A percentile compares a stretch with the other conserved stretches of the same genome.
Evolutionary conservation across 2,797 vertebrate genomes (phyloP).

Genomic region (Danio choprae): DNA sequence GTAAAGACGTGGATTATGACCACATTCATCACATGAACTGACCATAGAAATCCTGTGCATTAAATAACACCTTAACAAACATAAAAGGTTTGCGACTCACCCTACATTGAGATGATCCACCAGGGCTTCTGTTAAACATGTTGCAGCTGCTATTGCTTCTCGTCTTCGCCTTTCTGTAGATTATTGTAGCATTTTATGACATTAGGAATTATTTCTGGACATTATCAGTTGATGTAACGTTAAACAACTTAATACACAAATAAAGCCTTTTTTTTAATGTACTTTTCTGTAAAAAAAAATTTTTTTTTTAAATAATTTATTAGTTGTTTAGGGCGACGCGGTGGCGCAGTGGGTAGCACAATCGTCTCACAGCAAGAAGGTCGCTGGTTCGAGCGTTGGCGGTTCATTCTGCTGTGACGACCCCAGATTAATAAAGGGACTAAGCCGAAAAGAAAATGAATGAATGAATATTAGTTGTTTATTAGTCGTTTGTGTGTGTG

Average conservation of each 20-base stretch:
- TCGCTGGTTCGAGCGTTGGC: too few species aligned
- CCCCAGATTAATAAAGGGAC: too few species aligned
- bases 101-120: conserved; percentile 95
- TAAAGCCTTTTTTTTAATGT: not conserved
- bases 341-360: too few species aligned
- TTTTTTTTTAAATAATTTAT: too few species aligned
- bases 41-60: conserved; percentile 19
- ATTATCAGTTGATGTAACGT: not conserved
- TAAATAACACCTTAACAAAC: conserved; percentile 8
- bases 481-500: too few species aligned
- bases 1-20: conserved; percentile 49
- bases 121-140: conserved; percentile 89
- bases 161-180: conserved; percentile 85
- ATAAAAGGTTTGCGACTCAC: conserved; percentile 71
- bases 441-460: too few species aligned
- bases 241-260: too few species aligned
- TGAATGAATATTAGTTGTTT: too few species aligned
- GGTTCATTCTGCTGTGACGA: too few species aligned
- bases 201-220: not conserved
- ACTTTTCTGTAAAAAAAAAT: too few species aligned
- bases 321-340: too few species aligned
- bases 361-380: too few species aligned
- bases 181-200: not conserved
- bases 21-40: conserved; percentile 44
- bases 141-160: conserved; percentile 90